These are phyloP conservation scores for Halictus quadricinctus DNA, from an alignment of 2,888 invertebrate species.

Conservation along the genomic window DNA sequence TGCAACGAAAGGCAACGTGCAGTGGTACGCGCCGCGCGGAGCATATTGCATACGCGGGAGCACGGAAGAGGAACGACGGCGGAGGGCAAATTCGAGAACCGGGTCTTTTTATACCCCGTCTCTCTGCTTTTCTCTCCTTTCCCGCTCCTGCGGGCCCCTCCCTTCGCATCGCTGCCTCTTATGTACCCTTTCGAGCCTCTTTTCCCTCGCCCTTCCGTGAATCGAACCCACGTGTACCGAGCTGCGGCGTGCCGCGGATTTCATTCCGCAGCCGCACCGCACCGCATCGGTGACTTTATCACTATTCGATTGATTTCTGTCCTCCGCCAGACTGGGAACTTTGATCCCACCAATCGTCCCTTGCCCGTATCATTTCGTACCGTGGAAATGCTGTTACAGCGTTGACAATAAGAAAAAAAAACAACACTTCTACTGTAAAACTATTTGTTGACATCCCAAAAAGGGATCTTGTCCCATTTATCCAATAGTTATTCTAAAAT, in stretches of 20 bases:
- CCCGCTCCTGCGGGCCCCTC: slow-evolving; percentile 31
- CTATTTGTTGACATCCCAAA: no score
- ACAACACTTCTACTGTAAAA: no score
- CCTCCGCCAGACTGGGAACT: slow-evolving; percentile 4
- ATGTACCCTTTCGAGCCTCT: slow-evolving; percentile 60
- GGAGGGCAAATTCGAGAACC: slow-evolving; percentile 68
- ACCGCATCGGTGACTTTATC: slow-evolving; percentile 52
- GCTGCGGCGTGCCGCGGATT: slow-evolving; percentile 48
- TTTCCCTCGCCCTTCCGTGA: slow-evolving; percentile 39
- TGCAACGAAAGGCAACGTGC: slow-evolving; percentile 17
- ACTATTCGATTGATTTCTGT: slow-evolving; percentile 58
- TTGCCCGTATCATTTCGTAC: neutral
- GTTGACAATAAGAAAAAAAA: neutral
- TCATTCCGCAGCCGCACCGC: slow-evolving; percentile 30
- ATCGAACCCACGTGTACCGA: slow-evolving; percentile 58
- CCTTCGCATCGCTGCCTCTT: slow-evolving; percentile 59
- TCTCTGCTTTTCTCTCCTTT: slow-evolving; percentile 50
- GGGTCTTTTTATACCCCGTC: slow-evolving; percentile 66
- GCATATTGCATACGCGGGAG: slow-evolving; percentile 28
- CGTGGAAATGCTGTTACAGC: neutral
- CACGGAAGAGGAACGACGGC: slow-evolving; percentile 51
- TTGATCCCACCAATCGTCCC: neutral
- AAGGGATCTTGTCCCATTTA: no score
- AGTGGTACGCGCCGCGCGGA: slow-evolving; percentile 13
- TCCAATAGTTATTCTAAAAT: no score